Conservation (phyloP, 2,888 invertebrate species). For the Meteorus cinctellus region DNA sequence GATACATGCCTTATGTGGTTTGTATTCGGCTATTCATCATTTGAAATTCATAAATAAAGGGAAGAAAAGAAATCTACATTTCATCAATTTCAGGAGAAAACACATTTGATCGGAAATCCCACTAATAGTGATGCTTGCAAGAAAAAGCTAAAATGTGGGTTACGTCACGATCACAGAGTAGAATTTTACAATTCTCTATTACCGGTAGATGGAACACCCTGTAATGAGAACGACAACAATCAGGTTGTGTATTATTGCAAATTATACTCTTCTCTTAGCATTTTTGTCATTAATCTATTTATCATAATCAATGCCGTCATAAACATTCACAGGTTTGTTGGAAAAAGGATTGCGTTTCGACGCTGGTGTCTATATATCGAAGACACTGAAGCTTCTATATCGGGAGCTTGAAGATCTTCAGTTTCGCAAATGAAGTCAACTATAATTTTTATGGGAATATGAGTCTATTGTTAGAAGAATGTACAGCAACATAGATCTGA, state of each 20-base stretch:
- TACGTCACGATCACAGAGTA: neutral
- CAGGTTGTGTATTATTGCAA: neutral
- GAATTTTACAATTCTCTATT: neutral
- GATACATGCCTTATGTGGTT: neutral
- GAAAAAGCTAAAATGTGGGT: neutral
- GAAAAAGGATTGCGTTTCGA: neutral
- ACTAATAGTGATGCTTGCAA: neutral
- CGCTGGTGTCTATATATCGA: too few species aligned
- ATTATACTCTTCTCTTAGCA: neutral
- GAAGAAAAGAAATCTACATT: too few species aligned
- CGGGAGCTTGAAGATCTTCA: too few species aligned
- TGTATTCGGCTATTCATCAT: neutral
- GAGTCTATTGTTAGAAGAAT: too few species aligned
- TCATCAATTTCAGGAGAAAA: too few species aligned
- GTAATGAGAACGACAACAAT: neutral
- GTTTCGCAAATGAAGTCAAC: too few species aligned
- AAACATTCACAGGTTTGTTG: neutral
- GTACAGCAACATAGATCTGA: too few species aligned
- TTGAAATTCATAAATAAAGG: neutral
- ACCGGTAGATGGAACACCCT: neutral
- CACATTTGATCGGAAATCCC: too few species aligned
- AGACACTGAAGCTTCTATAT: too few species aligned
- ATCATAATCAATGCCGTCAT: neutral
- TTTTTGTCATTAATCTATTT: neutral
- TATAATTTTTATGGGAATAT: too few species aligned